These are phyloP conservation scores for Glaucidium brasilianum DNA, from an alignment of 2,113 vertebrate species.

Conservation along the genomic window DNA sequence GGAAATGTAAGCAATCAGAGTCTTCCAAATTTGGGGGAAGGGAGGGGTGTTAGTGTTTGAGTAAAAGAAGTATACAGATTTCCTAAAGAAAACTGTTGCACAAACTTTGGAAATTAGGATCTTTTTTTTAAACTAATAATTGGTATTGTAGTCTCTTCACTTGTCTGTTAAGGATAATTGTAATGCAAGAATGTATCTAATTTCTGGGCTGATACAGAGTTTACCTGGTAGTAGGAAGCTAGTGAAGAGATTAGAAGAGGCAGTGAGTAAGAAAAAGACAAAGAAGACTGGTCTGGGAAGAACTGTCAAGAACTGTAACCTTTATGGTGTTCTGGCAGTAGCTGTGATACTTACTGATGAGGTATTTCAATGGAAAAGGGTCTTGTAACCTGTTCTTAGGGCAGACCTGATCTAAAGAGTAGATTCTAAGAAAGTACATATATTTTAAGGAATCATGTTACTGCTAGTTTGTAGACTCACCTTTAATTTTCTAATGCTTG, in stretches of 20 bases:
- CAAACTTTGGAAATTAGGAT: background rate
- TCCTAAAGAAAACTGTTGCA: background rate
- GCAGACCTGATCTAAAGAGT: background rate
- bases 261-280: background rate
- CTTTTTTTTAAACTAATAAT: background rate
- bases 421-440: background rate
- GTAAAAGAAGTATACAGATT: background rate
- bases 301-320: background rate
- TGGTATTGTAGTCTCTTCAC: background rate
- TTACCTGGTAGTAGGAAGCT: background rate
- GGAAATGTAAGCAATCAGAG: constrained; percentile 10
- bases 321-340: background rate
- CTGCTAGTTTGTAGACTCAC: background rate
- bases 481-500: background rate
- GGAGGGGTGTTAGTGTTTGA: background rate
- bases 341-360: background rate
- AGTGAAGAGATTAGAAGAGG: background rate
- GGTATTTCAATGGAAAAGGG: background rate
- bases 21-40: background rate
- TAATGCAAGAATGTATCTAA: background rate
- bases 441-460: background rate
- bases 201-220: background rate
- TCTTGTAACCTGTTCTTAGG: background rate
- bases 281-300: background rate
- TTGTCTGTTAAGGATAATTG: background rate